phyloP scores from a whole-genome alignment of 2,113 vertebrate genomes.

The Hepsetus odoe region DNA sequence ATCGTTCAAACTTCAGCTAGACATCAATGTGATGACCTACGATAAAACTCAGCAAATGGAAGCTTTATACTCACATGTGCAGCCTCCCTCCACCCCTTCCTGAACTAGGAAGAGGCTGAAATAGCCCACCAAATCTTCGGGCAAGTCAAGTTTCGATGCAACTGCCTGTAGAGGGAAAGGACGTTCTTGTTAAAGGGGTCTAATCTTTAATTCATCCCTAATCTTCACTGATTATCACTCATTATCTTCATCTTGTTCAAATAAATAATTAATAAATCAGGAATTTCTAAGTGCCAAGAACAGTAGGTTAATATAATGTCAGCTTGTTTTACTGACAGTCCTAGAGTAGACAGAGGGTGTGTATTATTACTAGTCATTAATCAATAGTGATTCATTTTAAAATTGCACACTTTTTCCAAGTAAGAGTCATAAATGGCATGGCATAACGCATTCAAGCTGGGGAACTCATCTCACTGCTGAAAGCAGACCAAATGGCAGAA shows the following conservation, averaged over 20 bases:
- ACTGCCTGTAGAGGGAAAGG: slow-evolving; percentile 80
- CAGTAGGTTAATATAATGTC: neutral
- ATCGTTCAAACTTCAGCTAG: no score
- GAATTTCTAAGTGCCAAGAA: neutral
- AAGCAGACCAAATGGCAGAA: neutral
- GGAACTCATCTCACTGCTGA: neutral
- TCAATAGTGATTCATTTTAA: no score
- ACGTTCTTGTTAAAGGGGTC: neutral
- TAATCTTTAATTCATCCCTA: neutral
- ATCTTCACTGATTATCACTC: neutral
- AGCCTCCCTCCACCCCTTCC: slow-evolving; percentile 84
- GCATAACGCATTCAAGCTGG: no score
- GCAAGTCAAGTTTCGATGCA: slow-evolving; percentile 90
- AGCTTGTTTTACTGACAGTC: neutral
- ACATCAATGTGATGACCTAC: no score
- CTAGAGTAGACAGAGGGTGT: neutral
- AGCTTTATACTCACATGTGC: slow-evolving; percentile 86
- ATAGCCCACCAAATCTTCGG: slow-evolving; percentile 92
- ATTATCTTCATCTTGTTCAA: no score
- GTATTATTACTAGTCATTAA: no score
- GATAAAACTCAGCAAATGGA: neutral
- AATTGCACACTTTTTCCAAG: neutral
- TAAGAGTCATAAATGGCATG: no score
- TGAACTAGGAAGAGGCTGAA: slow-evolving; percentile 95
- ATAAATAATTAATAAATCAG: neutral